phyloP scores from a whole-genome alignment of 2,888 invertebrate genomes.

The Luperina nickerlii region DNA sequence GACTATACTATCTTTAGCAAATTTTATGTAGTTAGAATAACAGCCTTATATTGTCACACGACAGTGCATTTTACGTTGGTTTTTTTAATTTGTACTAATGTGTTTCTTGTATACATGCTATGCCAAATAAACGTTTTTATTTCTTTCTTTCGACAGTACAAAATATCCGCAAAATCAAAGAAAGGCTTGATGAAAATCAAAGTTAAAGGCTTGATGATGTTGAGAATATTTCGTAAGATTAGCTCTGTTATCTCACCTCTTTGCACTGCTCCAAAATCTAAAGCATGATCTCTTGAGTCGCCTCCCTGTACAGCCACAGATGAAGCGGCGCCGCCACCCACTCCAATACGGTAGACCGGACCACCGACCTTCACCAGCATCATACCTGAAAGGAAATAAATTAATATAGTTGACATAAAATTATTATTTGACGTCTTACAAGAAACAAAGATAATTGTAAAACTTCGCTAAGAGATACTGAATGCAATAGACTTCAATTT shows the following conservation, averaged over 20 bases:
- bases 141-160: not conserved
- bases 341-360: slow-evolving; percentile 99
- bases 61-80: too few species aligned
- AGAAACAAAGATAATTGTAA: not conserved
- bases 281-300: slow-evolving; percentile 92
- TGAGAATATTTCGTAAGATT: not conserved
- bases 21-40: not conserved
- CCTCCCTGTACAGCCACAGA: slow-evolving; percentile 98
- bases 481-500: not conserved
- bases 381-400: slow-evolving; percentile 91
- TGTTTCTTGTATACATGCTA: not conserved
- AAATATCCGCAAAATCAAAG: not conserved
- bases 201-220: not conserved
- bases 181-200: not conserved
- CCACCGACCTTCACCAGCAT: slow-evolving; percentile 98
- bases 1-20: not conserved
- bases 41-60: not conserved
- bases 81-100: not conserved
- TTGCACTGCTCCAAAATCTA: slow-evolving; percentile 99
- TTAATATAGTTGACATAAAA: not conserved
- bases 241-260: slow-evolving; percentile 88
- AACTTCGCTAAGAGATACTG: not conserved
- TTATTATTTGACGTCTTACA: not conserved
- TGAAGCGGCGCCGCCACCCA: slow-evolving; percentile 99
- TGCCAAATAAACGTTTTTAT: not conserved